These are phyloP conservation scores for Thyatira batis DNA, from an alignment of 2,888 invertebrate genomes.

Conservation along the genomic window DNA sequence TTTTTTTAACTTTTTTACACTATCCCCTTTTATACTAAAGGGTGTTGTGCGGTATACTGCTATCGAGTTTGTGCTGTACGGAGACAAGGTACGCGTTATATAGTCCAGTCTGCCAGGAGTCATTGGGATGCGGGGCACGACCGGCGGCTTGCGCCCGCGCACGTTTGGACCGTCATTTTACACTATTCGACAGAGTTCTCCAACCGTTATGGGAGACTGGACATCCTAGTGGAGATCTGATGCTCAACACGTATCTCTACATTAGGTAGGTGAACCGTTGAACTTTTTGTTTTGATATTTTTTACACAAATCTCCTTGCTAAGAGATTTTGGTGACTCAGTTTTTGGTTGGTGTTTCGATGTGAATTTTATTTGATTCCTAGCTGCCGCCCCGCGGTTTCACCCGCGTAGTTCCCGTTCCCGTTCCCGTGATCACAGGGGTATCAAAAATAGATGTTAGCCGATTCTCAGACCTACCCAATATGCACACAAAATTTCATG, in stretches of 20 bases:
- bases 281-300: constrained; percentile 50
- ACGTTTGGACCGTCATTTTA: constrained; percentile 52
- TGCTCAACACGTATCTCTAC: constrained; percentile 57
- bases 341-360: constrained; percentile 1
- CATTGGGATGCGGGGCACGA: constrained; percentile 72
- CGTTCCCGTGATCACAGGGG: too few relatives aligned
- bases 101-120: constrained; percentile 63
- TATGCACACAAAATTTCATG: too few relatives aligned
- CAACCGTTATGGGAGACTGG: constrained; percentile 69
- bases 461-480: too few relatives aligned
- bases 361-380: constrained; percentile 2
- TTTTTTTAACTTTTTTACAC: constrained; percentile 26
- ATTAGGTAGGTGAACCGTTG: constrained; percentile 51
- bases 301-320: constrained; percentile 31
- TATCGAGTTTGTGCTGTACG: constrained; percentile 53
- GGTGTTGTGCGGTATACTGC: constrained; percentile 53
- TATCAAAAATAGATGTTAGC: too few relatives aligned
- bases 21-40: constrained; percentile 41
- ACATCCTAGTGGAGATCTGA: constrained; percentile 55
- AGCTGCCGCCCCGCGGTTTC: too few relatives aligned
- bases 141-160: constrained; percentile 49
- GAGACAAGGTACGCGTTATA: constrained; percentile 58
- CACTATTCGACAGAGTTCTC: constrained; percentile 59
- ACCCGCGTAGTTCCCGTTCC: too few relatives aligned
- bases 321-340: constrained; percentile 19